These are phyloP conservation scores for Pseudococcus jackbeardsleyi DNA, from an alignment of 2,888 invertebrate species.

Conservation along the genomic window DNA sequence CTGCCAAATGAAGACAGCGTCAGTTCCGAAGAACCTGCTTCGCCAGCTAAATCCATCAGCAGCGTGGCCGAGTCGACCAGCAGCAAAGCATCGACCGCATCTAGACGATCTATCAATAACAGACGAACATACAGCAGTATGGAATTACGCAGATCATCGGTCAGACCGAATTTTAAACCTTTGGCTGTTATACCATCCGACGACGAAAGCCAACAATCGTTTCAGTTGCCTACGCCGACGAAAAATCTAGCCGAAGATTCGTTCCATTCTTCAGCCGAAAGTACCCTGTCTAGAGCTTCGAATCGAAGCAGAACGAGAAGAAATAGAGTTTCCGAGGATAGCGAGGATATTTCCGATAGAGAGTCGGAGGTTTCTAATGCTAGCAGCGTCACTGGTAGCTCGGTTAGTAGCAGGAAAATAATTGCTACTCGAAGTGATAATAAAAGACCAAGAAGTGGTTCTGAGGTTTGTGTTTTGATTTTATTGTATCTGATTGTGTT, in stretches of 20 bases:
- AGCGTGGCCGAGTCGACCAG: slow-evolving; percentile 47
- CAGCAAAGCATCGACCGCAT: slow-evolving; percentile 50
- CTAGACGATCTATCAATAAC: neutral
- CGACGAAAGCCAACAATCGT: slow-evolving; percentile 50
- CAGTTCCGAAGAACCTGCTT: slow-evolving; percentile 55
- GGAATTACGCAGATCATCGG: slow-evolving; percentile 59
- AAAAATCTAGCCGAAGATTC: slow-evolving; percentile 27
- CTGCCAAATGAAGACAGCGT: slow-evolving; percentile 1
- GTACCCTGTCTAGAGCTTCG: slow-evolving; percentile 26
- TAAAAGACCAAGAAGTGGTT: neutral
- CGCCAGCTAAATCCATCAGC: slow-evolving; percentile 23
- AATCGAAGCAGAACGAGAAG: neutral
- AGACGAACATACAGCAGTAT: slow-evolving; percentile 30
- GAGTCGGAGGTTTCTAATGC: slow-evolving; percentile 46
- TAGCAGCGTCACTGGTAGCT: slow-evolving; percentile 14
- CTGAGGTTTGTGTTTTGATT: slow-evolving; percentile 15
- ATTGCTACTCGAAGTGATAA: neutral
- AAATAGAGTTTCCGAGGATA: neutral
- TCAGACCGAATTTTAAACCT: slow-evolving; percentile 56
- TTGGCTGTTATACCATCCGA: slow-evolving; percentile 52
- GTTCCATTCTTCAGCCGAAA: slow-evolving; percentile 47
- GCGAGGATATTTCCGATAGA: slow-evolving; percentile 46
- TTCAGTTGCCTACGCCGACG: slow-evolving; percentile 45
- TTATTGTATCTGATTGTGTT: neutral
- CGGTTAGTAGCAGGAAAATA: neutral